Conservation (phyloP, 2,888 invertebrate species). For the Polietes domitor region DNA sequence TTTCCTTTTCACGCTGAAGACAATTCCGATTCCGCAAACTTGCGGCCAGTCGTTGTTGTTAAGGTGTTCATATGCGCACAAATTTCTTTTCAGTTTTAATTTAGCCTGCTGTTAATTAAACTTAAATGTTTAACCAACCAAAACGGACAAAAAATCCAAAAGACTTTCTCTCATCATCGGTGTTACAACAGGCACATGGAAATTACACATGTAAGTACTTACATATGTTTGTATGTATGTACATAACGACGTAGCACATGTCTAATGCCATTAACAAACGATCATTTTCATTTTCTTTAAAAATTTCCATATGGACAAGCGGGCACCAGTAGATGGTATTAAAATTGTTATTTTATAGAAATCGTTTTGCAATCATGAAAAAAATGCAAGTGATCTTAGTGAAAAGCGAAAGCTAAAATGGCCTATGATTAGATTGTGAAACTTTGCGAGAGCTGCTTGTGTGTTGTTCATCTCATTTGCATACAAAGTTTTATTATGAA, state of each 20-base stretch:
- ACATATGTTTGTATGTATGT: not conserved
- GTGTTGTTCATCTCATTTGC: too few species aligned
- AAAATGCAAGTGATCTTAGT: not conserved
- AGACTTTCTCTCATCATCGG: conserved; percentile 23
- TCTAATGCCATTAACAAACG: not conserved
- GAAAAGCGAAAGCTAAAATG: not conserved
- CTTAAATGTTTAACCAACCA: conserved; percentile 10
- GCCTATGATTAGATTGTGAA: too few species aligned
- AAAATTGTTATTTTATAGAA: conserved; percentile 5
- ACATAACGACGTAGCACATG: not conserved
- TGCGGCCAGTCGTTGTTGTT: not conserved
- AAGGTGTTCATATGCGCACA: not conserved
- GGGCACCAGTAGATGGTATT: not conserved
- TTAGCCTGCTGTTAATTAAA: conserved; percentile 14
- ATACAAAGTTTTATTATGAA: too few species aligned
- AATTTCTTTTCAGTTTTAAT: not conserved
- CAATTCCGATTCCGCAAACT: conserved; percentile 12
- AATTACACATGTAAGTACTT: conserved; percentile 7
- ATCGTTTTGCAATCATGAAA: conserved; percentile 6
- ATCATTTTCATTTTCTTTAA: not conserved
- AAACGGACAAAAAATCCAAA: conserved; percentile 6
- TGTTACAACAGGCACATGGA: conserved; percentile 22
- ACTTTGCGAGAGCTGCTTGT: too few species aligned
- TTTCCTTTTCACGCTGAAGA: not conserved
- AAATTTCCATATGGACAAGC: not conserved